Conservation (phyloP, 1,140 invertebrate species). For the Steinernema feltiae region DNA sequence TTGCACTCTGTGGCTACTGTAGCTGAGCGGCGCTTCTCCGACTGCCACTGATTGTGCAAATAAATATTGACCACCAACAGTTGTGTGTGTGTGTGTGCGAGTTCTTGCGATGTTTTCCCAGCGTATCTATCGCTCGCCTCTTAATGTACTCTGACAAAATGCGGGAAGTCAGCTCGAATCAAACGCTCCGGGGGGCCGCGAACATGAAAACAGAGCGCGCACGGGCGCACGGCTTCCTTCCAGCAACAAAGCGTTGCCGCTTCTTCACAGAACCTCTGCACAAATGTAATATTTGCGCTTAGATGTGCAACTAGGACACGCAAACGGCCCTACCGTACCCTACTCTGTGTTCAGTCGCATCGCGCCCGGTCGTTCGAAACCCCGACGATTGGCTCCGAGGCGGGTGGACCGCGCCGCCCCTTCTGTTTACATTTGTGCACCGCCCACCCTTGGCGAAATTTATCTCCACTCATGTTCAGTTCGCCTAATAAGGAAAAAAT, state of each 20-base stretch:
- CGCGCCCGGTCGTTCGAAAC: background rate
- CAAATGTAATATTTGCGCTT: background rate
- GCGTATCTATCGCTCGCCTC: background rate
- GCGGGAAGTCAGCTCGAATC: background rate
- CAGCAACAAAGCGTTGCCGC: too few relatives aligned
- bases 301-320: background rate
- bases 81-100: background rate
- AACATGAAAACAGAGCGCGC: background rate
- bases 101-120: background rate
- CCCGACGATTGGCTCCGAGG: background rate
- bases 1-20: too few relatives aligned
- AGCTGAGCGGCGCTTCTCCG: too few relatives aligned
- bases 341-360: background rate
- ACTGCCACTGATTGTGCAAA: background rate
- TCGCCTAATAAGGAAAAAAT: slow-evolving; percentile 10
- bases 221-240: too few relatives aligned
- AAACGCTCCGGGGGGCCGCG: background rate
- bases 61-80: background rate
- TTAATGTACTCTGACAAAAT: background rate
- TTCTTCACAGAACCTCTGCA: background rate
- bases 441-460: slow-evolving; percentile 9
- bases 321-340: background rate
- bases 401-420: background rate
- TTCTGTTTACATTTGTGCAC: slow-evolving; percentile 5
- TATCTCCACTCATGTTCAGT: slow-evolving; percentile 4